Conservation (phyloP, 2,113 vertebrate genomes). For the Saccopteryx leptura region DNA sequence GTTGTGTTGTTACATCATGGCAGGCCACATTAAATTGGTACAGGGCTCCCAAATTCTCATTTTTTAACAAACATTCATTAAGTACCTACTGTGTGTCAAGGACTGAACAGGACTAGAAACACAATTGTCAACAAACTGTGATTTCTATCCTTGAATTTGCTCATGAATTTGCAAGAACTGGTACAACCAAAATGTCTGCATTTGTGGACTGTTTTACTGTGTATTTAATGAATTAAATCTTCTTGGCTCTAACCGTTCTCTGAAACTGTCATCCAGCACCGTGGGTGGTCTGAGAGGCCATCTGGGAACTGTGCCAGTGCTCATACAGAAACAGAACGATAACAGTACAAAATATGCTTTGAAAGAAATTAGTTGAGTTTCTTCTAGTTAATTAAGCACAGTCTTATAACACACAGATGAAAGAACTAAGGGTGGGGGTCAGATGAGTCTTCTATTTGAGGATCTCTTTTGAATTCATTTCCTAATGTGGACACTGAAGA, state of each 20-base stretch:
- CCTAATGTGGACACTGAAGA: conserved; percentile 35
- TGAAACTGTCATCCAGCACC: conserved; percentile 14
- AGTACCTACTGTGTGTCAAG: background rate
- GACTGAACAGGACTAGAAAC: background rate
- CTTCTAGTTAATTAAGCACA: conserved; percentile 18
- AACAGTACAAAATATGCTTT: background rate
- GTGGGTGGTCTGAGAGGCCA: conserved; percentile 53
- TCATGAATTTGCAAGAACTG: conserved; percentile 8
- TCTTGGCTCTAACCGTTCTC: conserved; percentile 30
- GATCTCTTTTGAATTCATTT: conserved; percentile 49
- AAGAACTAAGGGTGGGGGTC: background rate
- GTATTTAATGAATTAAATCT: conserved; percentile 14
- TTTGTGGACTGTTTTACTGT: conserved; percentile 35
- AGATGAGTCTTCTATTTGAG: conserved; percentile 23
- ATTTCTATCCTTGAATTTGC: background rate
- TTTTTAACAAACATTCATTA: background rate
- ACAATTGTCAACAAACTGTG: background rate
- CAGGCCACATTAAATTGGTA: background rate
- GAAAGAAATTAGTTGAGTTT: conserved; percentile 41
- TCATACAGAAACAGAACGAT: conserved; percentile 12
- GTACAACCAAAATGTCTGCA: background rate
- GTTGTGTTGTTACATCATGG: background rate
- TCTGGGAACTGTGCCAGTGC: background rate
- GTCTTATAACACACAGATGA: conserved; percentile 45
- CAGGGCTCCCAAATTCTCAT: conserved; percentile 7